Evolutionary conservation across 2,797 vertebrate genomes (phyloP).

Genomic region (Paguma larvata): DNA sequence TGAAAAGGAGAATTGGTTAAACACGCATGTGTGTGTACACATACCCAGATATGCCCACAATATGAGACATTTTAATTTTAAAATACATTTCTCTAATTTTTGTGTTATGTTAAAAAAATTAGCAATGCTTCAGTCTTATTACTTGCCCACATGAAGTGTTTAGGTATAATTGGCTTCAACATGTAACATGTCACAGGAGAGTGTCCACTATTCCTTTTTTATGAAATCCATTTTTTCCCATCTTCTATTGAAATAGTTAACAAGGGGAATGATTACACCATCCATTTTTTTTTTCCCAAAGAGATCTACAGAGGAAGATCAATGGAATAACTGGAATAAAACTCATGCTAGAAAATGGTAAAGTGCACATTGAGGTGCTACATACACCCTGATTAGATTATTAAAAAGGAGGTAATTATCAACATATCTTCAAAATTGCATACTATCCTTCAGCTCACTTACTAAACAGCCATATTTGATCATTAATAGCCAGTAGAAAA

Average conservation of each 20-base stretch:
- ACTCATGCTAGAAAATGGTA: neutral
- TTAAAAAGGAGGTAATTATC: neutral
- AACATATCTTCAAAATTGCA: slow-evolving; percentile 11
- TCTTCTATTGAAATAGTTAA: slow-evolving; percentile 53
- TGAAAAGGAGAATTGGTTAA: neutral
- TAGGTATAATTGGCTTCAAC: neutral
- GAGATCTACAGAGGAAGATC: slow-evolving; percentile 6
- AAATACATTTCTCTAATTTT: neutral
- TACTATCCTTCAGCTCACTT: neutral
- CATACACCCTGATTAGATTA: neutral
- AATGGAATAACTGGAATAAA: neutral
- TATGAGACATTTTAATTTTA: slow-evolving; percentile 37
- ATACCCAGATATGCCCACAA: neutral
- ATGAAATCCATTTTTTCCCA: slow-evolving; percentile 39
- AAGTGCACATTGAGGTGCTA: neutral
- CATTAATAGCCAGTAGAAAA: neutral
- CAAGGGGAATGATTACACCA: slow-evolving; percentile 12
- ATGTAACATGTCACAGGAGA: neutral
- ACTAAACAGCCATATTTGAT: neutral
- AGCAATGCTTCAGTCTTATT: neutral
- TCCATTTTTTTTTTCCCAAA: neutral
- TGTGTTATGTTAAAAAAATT: neutral
- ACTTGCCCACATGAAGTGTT: neutral
- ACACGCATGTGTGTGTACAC: neutral
- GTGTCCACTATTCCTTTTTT: neutral